A percentile compares a stretch with the other conserved stretches of the same genome.
phyloP scores from a whole-genome alignment of 2,888 invertebrate genomes.

The Megamerina dolium region DNA sequence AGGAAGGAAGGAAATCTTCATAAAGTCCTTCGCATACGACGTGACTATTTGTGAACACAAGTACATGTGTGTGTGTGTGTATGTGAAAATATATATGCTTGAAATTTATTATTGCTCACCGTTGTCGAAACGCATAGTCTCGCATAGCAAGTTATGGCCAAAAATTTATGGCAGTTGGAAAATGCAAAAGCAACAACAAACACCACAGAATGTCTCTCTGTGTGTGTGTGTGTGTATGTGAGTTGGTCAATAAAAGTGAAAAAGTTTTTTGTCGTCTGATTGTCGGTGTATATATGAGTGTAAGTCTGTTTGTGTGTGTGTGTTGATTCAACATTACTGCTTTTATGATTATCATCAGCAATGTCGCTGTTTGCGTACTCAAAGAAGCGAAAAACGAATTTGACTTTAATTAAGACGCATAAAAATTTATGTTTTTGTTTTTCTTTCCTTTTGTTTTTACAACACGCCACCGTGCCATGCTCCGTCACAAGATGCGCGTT shows the following conservation, averaged over 20 bases:
- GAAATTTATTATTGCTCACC: no score
- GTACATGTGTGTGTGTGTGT: no score
- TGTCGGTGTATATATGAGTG: no score
- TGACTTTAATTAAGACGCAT: conserved; percentile 6
- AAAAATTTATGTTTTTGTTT: conserved; percentile 14
- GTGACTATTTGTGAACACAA: no score
- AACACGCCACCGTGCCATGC: no score
- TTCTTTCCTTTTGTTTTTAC: background rate
- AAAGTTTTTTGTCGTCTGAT: conserved; percentile 15
- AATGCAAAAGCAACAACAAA: background rate
- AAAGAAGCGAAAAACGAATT: conserved; percentile 8
- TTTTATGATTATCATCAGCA: no score
- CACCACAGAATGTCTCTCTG: background rate
- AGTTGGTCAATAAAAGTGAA: conserved; percentile 17
- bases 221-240: background rate
- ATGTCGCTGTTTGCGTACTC: no score
- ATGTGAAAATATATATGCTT: no score
- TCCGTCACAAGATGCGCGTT: no score
- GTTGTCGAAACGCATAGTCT: background rate
- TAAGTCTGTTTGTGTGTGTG: no score
- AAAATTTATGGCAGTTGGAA: background rate
- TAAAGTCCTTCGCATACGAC: conserved; percentile 3
- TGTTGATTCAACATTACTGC: no score
- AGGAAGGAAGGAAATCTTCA: conserved; percentile 5
- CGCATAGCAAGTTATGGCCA: background rate